Evolutionary conservation across 2,888 invertebrate genomes (phyloP), one percentile per base, ranked within the genome.

Genomic region (Caprella mutica): DNA sequence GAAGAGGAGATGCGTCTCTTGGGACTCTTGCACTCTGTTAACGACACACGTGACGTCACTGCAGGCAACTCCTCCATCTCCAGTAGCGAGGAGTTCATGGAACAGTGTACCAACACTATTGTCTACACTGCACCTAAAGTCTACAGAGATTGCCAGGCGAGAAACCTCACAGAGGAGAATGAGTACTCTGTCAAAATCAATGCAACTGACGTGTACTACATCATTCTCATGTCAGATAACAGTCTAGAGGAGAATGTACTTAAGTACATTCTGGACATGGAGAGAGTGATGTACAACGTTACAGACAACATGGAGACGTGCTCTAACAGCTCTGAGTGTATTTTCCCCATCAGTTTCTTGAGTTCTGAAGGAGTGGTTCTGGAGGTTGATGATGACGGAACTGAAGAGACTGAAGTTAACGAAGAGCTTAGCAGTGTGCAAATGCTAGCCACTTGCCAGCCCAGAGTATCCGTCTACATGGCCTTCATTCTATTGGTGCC

Each of bases 151-250:
- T 63, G 63, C 35, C 35, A 26, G 5, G 12, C 23, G 14, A 33
- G 43, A 55, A 17, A 44, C n/a, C n/a, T 46, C 9, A 42, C 9
- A 14, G 17, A 12, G 6, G 17, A 33, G n/a, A 17, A 29, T 17
- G 46, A 14, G 8, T 63, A 59, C 59, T 27, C 21, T 2, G 26
- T 63, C 35, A 80, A 85, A 66, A 83, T 88, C 24, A 75, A 78
- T 35, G 76, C 80, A 52, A 84, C 86, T 70, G 88, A 87, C 6
- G 88, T 88, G 73, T 89, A 88, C 71, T 89, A 89, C 73, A 89
- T 88, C 68, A 86, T 89, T 67, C 88, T 89, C 73, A 88, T 87
- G 70, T 87, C 86, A 68, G 86, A 89, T 71, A 87, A 88, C 73
- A 87, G 86, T 71, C 75, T 82, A 67, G 81, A 84, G 9, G 79